A percentile compares a stretch with the other conserved stretches of the same genome.
Conservation (phyloP, 2,888 invertebrate genomes). For the Strigamia crassipes region DNA sequence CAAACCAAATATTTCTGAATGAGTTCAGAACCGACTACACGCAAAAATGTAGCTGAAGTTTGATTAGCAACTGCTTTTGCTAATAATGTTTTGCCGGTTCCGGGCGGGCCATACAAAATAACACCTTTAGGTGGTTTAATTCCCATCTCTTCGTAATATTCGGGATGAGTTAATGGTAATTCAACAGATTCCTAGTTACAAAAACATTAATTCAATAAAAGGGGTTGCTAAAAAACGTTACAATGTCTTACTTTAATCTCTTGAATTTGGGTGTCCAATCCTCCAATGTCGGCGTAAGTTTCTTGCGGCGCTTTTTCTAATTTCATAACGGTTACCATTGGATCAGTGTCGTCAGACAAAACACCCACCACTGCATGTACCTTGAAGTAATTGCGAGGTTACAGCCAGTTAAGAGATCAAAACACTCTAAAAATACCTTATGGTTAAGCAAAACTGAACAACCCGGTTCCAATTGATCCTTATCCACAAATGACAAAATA, state of each 20-base stretch:
- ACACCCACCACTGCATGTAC: slow-evolving; percentile 99
- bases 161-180: slow-evolving; percentile 96
- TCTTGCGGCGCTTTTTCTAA: slow-evolving; percentile 99
- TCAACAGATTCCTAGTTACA: slow-evolving; percentile 86
- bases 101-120: slow-evolving; percentile 96
- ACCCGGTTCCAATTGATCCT: slow-evolving; percentile 98
- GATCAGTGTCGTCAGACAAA: slow-evolving; percentile 97
- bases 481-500: slow-evolving; percentile 98
- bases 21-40: slow-evolving; percentile 98
- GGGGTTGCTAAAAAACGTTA: background rate
- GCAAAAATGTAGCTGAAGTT: slow-evolving; percentile 96
- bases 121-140: slow-evolving; percentile 99
- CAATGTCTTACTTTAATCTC: slow-evolving; percentile 73
- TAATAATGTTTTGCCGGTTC: slow-evolving; percentile 95
- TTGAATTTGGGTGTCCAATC: slow-evolving; percentile 95
- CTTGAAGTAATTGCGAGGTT: slow-evolving; percentile 57
- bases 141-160: slow-evolving; percentile 99
- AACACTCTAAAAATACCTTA: slow-evolving; percentile 67
- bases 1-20: slow-evolving; percentile 95
- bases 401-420: too few relatives aligned
- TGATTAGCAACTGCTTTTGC: slow-evolving; percentile 99
- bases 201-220: background rate
- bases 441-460: slow-evolving; percentile 98
- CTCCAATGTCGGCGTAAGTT: slow-evolving; percentile 98
- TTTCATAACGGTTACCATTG: slow-evolving; percentile 99